These are phyloP conservation scores for Phortica variegata DNA, from an alignment of 1,140 invertebrate species.

Conservation along the genomic window DNA sequence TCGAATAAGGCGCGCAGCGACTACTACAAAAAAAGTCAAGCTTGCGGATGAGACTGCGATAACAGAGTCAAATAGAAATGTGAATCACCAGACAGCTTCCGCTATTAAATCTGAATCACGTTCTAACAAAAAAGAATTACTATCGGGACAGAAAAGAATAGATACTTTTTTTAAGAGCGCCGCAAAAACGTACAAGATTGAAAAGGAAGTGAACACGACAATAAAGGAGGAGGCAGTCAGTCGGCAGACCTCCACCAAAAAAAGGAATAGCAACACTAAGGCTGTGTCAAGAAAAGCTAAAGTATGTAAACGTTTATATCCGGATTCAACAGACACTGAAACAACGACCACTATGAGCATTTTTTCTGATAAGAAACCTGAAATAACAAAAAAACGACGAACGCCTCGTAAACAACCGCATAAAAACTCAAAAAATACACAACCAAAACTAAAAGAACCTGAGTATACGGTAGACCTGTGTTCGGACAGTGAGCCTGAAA, in stretches of 20 bases:
- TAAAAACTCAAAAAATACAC: not conserved
- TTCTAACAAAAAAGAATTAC: slow-evolving; percentile 25
- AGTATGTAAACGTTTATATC: slow-evolving; percentile 20
- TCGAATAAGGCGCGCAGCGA: slow-evolving; percentile 23
- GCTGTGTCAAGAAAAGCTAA: slow-evolving; percentile 16
- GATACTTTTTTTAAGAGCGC: slow-evolving; percentile 40
- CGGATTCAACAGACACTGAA: not conserved
- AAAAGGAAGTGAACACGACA: slow-evolving; percentile 3
- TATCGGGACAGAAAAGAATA: slow-evolving; percentile 35
- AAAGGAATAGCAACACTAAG: not conserved
- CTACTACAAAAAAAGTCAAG: slow-evolving; percentile 23
- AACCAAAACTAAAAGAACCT: not conserved
- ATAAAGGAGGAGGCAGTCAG: slow-evolving; percentile 37
- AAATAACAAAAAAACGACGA: not conserved
- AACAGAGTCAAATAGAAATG: slow-evolving; percentile 2
- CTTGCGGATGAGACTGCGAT: too few relatives aligned
- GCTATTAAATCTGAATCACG: too few relatives aligned
- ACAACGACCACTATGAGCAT: slow-evolving; percentile 30
- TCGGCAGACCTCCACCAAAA: slow-evolving; percentile 8
- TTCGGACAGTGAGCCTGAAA: slow-evolving; percentile 5
- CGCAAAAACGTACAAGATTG: slow-evolving; percentile 33
- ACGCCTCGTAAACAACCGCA: not conserved
- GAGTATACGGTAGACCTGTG: too few relatives aligned
- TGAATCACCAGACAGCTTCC: slow-evolving; percentile 16
- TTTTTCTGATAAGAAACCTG: slow-evolving; percentile 18